phyloP scores from a whole-genome alignment of 2,113 vertebrate species.

The Leptobrachium ailaonicum region DNA sequence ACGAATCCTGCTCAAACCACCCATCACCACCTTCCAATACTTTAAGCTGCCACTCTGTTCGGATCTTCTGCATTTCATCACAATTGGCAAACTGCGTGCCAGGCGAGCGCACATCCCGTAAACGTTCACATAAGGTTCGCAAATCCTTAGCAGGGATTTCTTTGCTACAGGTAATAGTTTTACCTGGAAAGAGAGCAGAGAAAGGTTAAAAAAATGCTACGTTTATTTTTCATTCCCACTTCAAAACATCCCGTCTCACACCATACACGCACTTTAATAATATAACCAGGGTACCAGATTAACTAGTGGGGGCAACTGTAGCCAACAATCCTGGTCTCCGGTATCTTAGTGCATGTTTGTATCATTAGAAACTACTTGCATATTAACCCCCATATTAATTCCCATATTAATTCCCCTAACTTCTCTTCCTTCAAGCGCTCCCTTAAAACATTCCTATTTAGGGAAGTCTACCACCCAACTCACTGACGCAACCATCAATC shows the following conservation, averaged over 20 bases:
- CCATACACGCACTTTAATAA: too few species aligned
- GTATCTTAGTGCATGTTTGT: too few species aligned
- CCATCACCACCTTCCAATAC: slow-evolving; percentile 35
- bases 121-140: slow-evolving; percentile 83
- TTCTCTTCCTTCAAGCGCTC: too few species aligned
- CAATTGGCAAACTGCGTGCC: slow-evolving; percentile 38
- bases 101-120: slow-evolving; percentile 67
- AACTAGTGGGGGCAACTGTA: too few species aligned
- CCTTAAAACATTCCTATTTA: too few species aligned
- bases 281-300: too few species aligned
- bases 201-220: not conserved
- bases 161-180: slow-evolving; percentile 86
- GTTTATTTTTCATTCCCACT: not conserved
- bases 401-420: too few species aligned
- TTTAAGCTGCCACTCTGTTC: slow-evolving; percentile 43
- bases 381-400: too few species aligned
- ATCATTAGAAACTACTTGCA: too few species aligned
- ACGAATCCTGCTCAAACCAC: slow-evolving; percentile 29
- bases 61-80: slow-evolving; percentile 30
- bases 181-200: slow-evolving; percentile 70
- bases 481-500: too few species aligned
- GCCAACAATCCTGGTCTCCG: too few species aligned
- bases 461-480: too few species aligned
- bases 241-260: not conserved
- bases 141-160: slow-evolving; percentile 87